Base-by-base conservation (phyloP, 2,888 invertebrate genomes). In the Melanostoma scalare region DNA sequence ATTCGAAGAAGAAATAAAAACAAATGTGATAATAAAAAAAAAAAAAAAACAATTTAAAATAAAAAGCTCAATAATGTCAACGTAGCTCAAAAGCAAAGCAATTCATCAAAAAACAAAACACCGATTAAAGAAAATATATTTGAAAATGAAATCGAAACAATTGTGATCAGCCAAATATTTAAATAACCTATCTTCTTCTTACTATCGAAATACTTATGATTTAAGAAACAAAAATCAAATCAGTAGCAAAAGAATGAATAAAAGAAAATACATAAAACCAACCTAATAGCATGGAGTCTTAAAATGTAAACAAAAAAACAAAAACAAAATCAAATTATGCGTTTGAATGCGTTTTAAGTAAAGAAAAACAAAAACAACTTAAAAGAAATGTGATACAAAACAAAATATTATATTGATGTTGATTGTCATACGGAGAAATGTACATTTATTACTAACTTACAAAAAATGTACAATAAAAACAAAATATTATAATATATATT, bases 341-440 rank as follows among this genome's bases (percentile, higher is more conserved):
- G 82, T 78, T 78, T 58, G 74, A 77, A 78, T 78, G 78, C 82
- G 82, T 82, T 82, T 79, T 30, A 46, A 46, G 69, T 50, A 35
- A 5, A 63, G 53, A 63, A 36, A 53, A 56, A 31, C 58, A 1
- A 53, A 61, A 72, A 76, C 71, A 81, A 76, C 77, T 77, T 77
- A 72, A 77, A 84, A 79, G 67, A 79, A 75, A 84, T 84, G 84
- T 84, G 84, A 84, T 84, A 84, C 74, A 74, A 79, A 78, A 61
- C 10, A 58, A 58, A 74, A 74, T 61, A 63, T 50, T 63, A 81
- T 68, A 42, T 73, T 78, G 63, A 71, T 74, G 67, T 74, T 69
- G 52, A 58, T 75, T 48, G 36, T 78, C 65, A 74, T 48, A 52
- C 73, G 78, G 67, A 56, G 63, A 55, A 40, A 68, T 53, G 42